These are phyloP conservation scores for Notolepis coatsorum DNA, from an alignment of 2,797 vertebrate genomes.

Conservation along the genomic window DNA sequence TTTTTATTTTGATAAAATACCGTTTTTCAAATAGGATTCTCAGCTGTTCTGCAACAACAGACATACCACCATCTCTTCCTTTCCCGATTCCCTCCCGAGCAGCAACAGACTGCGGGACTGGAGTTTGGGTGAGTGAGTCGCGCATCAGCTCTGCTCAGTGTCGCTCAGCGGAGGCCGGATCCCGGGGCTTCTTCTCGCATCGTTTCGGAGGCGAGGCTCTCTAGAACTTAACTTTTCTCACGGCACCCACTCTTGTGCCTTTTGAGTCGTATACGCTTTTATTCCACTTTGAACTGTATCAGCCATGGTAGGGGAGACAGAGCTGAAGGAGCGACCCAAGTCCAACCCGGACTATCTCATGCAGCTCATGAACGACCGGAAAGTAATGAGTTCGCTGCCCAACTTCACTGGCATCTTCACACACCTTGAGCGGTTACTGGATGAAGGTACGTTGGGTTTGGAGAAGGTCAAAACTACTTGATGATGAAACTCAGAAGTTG, in stretches of 20 bases:
- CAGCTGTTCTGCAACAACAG: no score
- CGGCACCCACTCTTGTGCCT: constrained; percentile 1
- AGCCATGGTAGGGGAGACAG: constrained; percentile 91
- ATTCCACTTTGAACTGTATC: constrained; percentile 18
- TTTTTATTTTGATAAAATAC: no score
- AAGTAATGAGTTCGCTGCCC: constrained; percentile 97
- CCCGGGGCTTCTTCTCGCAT: constrained; percentile 51
- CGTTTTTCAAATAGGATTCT: no score
- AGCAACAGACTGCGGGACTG: neutral
- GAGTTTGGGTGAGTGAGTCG: constrained; percentile 25
- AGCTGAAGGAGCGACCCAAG: constrained; percentile 97
- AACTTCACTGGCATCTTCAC: constrained; percentile 98
- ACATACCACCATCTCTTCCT: no score
- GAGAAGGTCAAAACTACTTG: no score
- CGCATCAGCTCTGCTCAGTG: neutral
- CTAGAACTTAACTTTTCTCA: neutral
- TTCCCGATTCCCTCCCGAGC: no score
- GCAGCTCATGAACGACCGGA: constrained; percentile 99
- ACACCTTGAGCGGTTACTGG: constrained; percentile 86
- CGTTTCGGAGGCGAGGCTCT: constrained; percentile 28
- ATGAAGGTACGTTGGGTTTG: constrained; percentile 75
- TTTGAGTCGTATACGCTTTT: constrained; percentile 9
- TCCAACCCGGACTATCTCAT: constrained; percentile 97
- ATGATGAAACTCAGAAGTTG: no score
- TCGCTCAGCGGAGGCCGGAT: constrained; percentile 48